Conservation (phyloP, 1,140 invertebrate genomes). For the Drosophila sp. region DNA sequence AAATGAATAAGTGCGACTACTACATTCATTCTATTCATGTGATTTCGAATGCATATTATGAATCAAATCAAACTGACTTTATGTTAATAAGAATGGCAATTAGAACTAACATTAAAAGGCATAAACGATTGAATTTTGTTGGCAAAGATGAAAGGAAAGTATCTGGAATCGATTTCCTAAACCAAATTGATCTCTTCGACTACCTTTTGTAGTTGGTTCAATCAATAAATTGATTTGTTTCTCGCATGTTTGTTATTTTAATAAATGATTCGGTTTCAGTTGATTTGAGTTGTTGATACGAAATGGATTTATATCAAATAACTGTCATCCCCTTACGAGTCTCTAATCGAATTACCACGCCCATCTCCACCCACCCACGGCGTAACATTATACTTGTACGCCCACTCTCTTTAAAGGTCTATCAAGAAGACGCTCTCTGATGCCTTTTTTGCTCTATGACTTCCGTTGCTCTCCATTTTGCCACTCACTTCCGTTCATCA, state of each 20-base stretch:
- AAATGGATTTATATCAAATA: slow-evolving; percentile 13
- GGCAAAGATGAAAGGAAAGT: too few relatives aligned
- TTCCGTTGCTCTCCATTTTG: slow-evolving; percentile 11
- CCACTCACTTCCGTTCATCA: slow-evolving; percentile 23
- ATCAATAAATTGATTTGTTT: too few relatives aligned
- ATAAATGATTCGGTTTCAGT: slow-evolving; percentile 7
- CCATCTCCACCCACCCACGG: background rate
- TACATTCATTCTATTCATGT: too few relatives aligned
- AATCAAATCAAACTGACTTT: too few relatives aligned
- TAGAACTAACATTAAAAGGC: too few relatives aligned
- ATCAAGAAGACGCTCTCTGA: background rate
- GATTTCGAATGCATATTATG: too few relatives aligned
- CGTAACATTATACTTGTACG: slow-evolving; percentile 5
- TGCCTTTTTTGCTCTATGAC: slow-evolving; percentile 31
- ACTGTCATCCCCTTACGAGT: slow-evolving; percentile 5
- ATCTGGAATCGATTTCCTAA: too few relatives aligned
- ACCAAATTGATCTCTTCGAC: too few relatives aligned
- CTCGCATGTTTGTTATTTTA: background rate
- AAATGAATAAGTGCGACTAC: too few relatives aligned
- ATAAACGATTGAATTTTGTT: too few relatives aligned
- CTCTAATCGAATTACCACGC: slow-evolving; percentile 11
- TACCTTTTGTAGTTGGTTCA: too few relatives aligned
- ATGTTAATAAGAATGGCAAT: too few relatives aligned
- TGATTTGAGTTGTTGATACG: slow-evolving; percentile 2
- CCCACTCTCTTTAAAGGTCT: background rate